Evolutionary conservation across 23 tunicate species (phyloP).

Genomic region (Trididemnum miniatum): DNA sequence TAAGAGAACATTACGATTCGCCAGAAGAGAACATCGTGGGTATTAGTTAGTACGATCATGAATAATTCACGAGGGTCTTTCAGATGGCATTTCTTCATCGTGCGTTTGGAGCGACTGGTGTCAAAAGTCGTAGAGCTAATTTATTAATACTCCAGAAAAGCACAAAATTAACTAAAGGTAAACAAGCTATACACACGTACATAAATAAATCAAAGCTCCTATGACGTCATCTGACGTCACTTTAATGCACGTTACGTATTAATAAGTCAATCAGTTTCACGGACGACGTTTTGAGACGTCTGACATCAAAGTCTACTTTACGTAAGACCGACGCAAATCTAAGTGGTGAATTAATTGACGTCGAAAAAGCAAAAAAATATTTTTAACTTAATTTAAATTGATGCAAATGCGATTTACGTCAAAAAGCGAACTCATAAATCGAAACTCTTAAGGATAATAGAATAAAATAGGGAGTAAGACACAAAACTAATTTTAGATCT

Average conservation of each 20-base stretch:
- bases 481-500: too few relatives aligned
- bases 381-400: too few relatives aligned
- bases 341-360: not conserved
- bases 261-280: not conserved
- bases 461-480: too few relatives aligned
- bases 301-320: not conserved
- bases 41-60: not conserved
- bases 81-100: not conserved
- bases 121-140: not conserved
- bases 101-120: not conserved
- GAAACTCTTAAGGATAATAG: too few relatives aligned
- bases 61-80: not conserved
- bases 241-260: not conserved
- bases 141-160: not conserved
- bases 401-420: too few relatives aligned
- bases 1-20: too few relatives aligned
- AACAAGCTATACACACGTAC: not conserved
- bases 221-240: not conserved
- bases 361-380: too few relatives aligned
- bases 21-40: too few relatives aligned
- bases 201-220: not conserved
- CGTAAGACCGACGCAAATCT: not conserved
- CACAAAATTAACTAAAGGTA: not conserved
- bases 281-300: not conserved
- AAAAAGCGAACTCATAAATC: too few relatives aligned